Base-by-base conservation (phyloP, 2,113 vertebrate genomes). In the Melozone crissalis region DNA sequence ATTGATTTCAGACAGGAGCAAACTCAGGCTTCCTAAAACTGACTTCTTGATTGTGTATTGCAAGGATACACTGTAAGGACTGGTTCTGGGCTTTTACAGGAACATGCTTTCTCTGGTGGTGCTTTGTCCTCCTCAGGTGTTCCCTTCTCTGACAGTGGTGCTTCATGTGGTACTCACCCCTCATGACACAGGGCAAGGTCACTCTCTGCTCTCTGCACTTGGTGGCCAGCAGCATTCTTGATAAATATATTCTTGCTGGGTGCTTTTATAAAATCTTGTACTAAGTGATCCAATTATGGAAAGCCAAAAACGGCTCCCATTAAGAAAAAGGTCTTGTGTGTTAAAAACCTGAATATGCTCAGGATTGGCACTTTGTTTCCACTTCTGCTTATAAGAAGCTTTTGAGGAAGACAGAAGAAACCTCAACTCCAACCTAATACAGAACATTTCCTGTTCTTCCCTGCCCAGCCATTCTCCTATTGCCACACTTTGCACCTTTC, bases 161-260 rank as follows among this genome's bases (percentile, higher is more conserved):
- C 26, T 76, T 52, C 2, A 0, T 24, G 46, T 13, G 58, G 18
- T 66, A 55, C 24, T 80, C 1, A 0, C 10, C 17, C 17, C 44
- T 51, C 37, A 33, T 16, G 54, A 61, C 27, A 30, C 0, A 0
- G 10, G 24, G 15, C 68, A 95, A 39, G 16, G 35, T 66, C 33
- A 33, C n/a, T 39, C 24, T 46, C 31, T 88, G 44, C 14, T 80
- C 41, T 68, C 51, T 61, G n/a, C 15, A 61, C 20, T 13, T 30
- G 1, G 1, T 47, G 27, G 27, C 21, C 59, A 92, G 49, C n/a
- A 84, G 58, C 26, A 41, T 15, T 90, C 5, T 4, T 37, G 30
- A 65, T 41, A 17, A 18, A 80, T 17, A 26, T 5, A 31, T 55
- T 74, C 33, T 87, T 89, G 68, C 18, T 67, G 16, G 23, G 5